These are phyloP conservation scores for Dermochelys coriacea DNA, from an alignment of 2,797 vertebrate species.

Conservation along the genomic window DNA sequence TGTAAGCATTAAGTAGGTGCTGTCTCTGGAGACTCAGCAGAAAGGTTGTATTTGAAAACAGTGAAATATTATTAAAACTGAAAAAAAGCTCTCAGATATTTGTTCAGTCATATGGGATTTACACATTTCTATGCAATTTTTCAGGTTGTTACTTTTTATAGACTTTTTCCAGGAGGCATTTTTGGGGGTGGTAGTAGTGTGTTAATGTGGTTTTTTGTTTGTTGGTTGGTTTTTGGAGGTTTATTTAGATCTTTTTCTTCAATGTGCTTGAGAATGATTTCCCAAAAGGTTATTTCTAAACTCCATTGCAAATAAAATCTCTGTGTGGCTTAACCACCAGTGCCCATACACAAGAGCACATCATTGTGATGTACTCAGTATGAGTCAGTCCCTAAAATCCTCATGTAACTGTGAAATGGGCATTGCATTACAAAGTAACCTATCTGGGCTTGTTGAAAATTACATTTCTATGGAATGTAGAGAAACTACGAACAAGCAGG, in stretches of 20 bases:
- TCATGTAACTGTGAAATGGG: not conserved
- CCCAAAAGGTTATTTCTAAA: not conserved
- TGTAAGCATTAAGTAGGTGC: not conserved
- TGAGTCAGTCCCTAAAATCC: not conserved
- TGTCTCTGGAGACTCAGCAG: not conserved
- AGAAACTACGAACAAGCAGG: not conserved
- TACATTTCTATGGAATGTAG: not conserved
- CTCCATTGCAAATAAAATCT: not conserved
- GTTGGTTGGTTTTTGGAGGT: accelerated
- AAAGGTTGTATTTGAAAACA: slow-evolving; percentile 14
- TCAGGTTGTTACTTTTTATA: not conserved
- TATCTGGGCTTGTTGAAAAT: not conserved
- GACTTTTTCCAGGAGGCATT: not conserved
- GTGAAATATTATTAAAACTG: slow-evolving; percentile 1
- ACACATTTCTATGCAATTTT: not conserved
- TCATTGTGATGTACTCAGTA: not conserved
- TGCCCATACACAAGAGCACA: not conserved
- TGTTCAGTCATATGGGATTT: not conserved
- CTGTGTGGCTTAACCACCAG: not conserved
- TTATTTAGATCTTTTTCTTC: not conserved
- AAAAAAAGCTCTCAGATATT: not conserved
- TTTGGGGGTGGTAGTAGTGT: not conserved
- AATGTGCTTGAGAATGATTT: not conserved
- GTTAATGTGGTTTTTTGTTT: not conserved
- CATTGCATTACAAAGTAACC: not conserved